Percentiles rank a stretch among this genome's conserved stretches.
These are phyloP conservation scores for Polymixis flavicincta DNA, from an alignment of 2,888 invertebrate species.

Conservation along the genomic window DNA sequence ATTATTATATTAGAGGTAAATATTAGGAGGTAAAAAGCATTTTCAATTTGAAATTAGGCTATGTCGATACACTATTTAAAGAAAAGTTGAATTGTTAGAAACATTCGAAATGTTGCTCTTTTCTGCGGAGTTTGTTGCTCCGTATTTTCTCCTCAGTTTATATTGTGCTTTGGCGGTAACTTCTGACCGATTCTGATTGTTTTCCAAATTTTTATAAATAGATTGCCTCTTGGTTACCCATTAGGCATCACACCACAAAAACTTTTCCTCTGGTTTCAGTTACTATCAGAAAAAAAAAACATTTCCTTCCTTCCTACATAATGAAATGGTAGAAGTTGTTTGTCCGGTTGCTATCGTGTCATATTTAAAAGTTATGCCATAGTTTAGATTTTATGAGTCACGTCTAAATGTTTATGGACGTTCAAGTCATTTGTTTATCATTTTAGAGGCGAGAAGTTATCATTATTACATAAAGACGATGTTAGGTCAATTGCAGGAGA, in stretches of 20 bases:
- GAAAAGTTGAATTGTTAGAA: background rate
- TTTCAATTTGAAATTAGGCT: too few species aligned
- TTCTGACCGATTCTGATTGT: background rate
- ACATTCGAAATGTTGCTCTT: background rate
- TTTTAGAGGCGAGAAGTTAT: constrained; percentile 10
- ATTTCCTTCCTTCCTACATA: constrained; percentile 1
- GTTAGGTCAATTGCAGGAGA: constrained; percentile 13
- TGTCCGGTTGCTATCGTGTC: background rate
- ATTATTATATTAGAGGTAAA: background rate
- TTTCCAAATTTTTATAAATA: background rate
- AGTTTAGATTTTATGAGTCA: background rate
- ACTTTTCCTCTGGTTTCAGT: background rate
- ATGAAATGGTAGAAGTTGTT: background rate
- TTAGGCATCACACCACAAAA: background rate
- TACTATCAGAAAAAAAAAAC: background rate
- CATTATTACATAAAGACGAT: constrained; percentile 18
- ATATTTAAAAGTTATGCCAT: background rate
- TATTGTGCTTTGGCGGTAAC: too few species aligned
- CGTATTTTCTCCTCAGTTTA: background rate
- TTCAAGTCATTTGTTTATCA: background rate
- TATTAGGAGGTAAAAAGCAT: too few species aligned
- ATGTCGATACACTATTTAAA: background rate
- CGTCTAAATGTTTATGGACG: background rate
- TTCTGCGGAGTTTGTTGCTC: background rate
- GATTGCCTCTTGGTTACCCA: background rate